Base-by-base conservation (phyloP, 2,888 invertebrate species). In the Merodon equestris region DNA sequence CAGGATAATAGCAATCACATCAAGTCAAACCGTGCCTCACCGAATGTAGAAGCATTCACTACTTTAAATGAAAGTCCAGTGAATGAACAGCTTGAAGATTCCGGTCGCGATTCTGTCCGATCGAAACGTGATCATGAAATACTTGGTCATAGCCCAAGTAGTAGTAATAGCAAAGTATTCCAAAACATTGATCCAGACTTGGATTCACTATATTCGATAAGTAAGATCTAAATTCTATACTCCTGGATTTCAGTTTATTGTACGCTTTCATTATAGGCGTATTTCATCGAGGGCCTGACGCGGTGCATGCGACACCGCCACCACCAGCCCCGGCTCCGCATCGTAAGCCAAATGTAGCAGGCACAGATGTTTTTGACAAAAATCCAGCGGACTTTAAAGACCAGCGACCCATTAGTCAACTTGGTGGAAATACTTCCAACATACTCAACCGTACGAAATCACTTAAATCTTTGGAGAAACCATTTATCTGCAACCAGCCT, bases 321-420 rank as follows among this genome's bases (percentile, higher is more conserved):
- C 94, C 94, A 47, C 94, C 94, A 1, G 93, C 94, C 76, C 94
- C 94, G 18, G 93, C 93, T 77, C 93, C 94, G 58, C 94, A 94
- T 88, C 92, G 93, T 42, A 91, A 91, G 83, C 86, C 88, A n/a
- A 88, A 84, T 73, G 83, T 84, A 82, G 81, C 84, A 57, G 67
- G 82, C n/a, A 50, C 81, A 2, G 83, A 84, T 81, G 18, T 53
- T 5, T 75, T 68, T 44, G 75, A 81, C 9, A 74, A 79, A 15
- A 74, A 42, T 54, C 79, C 57, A 74, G 12, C 45, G 0, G 77
- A 77, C 1, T 61, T 74, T 27, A 75, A 63, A n/a, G 75, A 75
- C n/a, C 79, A 63, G 14, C 58, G 73, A 13, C 58, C 79, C 27
- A 54, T 64, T 9, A 68, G 38, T 13, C 48, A 74, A 5, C 18